Percentiles rank a stretch among this genome's conserved stretches.
Conservation (phyloP, 2,113 vertebrate species). For the Pimephales promelas region DNA sequence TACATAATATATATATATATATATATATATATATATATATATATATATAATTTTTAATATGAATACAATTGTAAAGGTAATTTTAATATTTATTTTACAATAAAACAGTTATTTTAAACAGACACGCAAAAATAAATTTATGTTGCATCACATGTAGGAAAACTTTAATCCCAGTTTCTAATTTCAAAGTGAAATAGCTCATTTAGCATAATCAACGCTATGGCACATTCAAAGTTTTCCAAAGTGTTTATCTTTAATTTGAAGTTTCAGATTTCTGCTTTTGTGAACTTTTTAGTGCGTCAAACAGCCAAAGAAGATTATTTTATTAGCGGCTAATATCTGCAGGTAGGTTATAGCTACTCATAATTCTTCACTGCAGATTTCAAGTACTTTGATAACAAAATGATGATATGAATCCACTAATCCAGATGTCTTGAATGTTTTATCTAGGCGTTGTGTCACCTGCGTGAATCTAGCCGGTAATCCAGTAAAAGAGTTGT, state of each 20-base stretch:
- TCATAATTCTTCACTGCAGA: not conserved
- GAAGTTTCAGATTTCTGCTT: not conserved
- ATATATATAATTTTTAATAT: too few relatives aligned
- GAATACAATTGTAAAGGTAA: too few relatives aligned
- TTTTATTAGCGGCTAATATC: not conserved
- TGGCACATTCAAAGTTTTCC: not conserved
- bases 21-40: too few relatives aligned
- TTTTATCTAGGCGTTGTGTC: not conserved
- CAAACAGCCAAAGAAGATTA: not conserved
- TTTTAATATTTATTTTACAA: too few relatives aligned
- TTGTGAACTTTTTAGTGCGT: not conserved
- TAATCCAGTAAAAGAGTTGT: constrained; percentile 7
- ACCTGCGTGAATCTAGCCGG: not conserved
- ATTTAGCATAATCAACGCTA: not conserved
- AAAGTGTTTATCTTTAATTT: not conserved
- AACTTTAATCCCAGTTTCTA: not conserved
- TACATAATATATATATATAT: too few relatives aligned
- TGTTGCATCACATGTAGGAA: not conserved
- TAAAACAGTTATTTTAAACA: not conserved
- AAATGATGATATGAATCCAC: not conserved
- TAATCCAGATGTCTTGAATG: not conserved
- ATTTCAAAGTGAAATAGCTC: not conserved
- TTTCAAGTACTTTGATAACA: not conserved
- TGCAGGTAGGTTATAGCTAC: not conserved
- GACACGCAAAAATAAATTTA: not conserved